Conservation (phyloP, 2,888 invertebrate species). For the Hedychridium roseum region DNA sequence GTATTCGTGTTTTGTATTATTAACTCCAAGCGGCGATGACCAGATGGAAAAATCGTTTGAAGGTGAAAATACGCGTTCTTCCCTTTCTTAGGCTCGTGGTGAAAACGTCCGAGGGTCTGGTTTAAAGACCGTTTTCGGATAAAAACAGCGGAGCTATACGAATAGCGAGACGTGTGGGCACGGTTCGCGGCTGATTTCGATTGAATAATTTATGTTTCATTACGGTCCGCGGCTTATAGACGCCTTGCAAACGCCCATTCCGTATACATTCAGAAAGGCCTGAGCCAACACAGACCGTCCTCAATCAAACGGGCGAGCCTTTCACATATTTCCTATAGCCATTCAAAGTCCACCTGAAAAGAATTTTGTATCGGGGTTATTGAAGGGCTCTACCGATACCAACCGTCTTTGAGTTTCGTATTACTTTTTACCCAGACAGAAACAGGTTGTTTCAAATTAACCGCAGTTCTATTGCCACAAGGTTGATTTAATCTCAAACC, state of each 20-base stretch:
- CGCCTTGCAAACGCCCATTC: slow-evolving; percentile 61
- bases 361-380: slow-evolving; percentile 63
- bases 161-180: slow-evolving; percentile 5
- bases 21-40: no score
- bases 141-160: neutral
- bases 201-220: slow-evolving; percentile 65
- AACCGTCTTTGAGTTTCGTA: no score
- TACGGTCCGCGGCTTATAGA: slow-evolving; percentile 60
- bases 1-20: no score
- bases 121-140: slow-evolving; percentile 52
- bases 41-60: no score
- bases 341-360: slow-evolving; percentile 55
- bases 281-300: slow-evolving; percentile 50
- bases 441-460: no score
- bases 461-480: neutral
- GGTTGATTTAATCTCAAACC: neutral
- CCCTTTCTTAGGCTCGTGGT: slow-evolving; percentile 20
- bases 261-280: slow-evolving; percentile 60
- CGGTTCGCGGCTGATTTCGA: slow-evolving; percentile 61
- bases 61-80: no score
- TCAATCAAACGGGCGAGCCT: slow-evolving; percentile 51
- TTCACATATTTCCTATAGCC: slow-evolving; percentile 63
- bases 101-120: slow-evolving; percentile 36
- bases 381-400: slow-evolving; percentile 41
- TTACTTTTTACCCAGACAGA: no score